These are phyloP conservation scores for Cerastis leucographa DNA, from an alignment of 2,888 invertebrate species.

Conservation along the genomic window DNA sequence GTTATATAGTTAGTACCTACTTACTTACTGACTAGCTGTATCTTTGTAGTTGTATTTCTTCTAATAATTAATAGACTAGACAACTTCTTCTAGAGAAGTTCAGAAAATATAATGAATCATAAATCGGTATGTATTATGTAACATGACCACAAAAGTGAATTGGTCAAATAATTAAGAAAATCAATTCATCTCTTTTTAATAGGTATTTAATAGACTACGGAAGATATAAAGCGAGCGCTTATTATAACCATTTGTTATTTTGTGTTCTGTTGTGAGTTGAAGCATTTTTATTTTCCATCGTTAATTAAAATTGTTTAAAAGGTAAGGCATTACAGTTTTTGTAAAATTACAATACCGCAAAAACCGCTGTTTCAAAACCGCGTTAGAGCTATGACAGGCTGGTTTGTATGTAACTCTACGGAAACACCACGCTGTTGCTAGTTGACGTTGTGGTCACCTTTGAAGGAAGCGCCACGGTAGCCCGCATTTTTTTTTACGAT, in stretches of 20 bases:
- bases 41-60: neutral
- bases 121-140: neutral
- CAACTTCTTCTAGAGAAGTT: no score
- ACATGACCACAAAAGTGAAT: neutral
- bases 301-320: neutral
- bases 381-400: neutral
- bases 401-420: neutral
- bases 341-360: neutral
- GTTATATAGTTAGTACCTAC: neutral
- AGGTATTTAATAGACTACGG: slow-evolving; percentile 16
- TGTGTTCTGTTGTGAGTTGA: neutral
- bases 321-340: slow-evolving; percentile 2
- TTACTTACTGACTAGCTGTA: neutral
- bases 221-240: slow-evolving; percentile 11
- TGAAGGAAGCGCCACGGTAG: no score
- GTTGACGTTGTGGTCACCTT: no score
- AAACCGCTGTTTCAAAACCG: neutral
- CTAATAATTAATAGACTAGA: neutral
- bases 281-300: neutral
- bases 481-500: no score
- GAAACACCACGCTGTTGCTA: no score
- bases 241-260: neutral
- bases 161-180: slow-evolving; percentile 20
- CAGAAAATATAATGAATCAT: neutral
- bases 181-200: slow-evolving; percentile 17